Conservation (phyloP, 2,797 vertebrate genomes). For the Sebastes minor region DNA sequence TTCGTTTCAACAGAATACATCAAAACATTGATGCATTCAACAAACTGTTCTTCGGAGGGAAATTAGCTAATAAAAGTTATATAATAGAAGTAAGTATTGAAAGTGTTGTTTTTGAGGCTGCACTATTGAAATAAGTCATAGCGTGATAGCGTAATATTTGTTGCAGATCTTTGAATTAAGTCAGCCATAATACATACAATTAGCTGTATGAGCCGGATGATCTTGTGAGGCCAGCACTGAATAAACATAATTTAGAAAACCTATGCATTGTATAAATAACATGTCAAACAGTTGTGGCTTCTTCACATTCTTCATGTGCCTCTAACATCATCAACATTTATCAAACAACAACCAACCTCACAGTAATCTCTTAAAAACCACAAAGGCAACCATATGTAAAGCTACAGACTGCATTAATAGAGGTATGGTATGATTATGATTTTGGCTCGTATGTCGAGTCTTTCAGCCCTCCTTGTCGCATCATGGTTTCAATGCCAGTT, state of each 20-base stretch:
- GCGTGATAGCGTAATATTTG: constrained; percentile 4
- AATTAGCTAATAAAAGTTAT: background rate
- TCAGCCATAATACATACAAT: constrained; percentile 23
- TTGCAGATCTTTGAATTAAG: constrained; percentile 27
- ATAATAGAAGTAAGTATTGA: background rate
- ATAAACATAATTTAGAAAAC: constrained; percentile 35
- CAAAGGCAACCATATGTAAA: constrained; percentile 76
- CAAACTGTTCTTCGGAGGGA: background rate
- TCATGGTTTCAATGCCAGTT: constrained; percentile 9
- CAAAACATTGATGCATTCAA: background rate
- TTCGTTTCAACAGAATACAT: constrained; percentile 1
- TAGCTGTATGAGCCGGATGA: constrained; percentile 26
- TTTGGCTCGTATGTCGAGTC: constrained; percentile 44
- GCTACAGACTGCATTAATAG: constrained; percentile 67
- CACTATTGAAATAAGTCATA: background rate
- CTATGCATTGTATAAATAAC: constrained; percentile 34
- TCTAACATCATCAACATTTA: constrained; percentile 26
- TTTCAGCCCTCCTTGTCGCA: constrained; percentile 42
- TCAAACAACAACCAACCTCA: constrained; percentile 34
- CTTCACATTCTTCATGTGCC: constrained; percentile 42
- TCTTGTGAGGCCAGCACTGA: constrained; percentile 5
- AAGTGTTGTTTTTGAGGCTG: background rate
- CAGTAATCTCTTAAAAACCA: constrained; percentile 54
- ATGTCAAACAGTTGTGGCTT: constrained; percentile 39
- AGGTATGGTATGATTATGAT: constrained; percentile 62